phyloP scores from a whole-genome alignment of 2,888 invertebrate species.

The Oscheius sp. region DNA sequence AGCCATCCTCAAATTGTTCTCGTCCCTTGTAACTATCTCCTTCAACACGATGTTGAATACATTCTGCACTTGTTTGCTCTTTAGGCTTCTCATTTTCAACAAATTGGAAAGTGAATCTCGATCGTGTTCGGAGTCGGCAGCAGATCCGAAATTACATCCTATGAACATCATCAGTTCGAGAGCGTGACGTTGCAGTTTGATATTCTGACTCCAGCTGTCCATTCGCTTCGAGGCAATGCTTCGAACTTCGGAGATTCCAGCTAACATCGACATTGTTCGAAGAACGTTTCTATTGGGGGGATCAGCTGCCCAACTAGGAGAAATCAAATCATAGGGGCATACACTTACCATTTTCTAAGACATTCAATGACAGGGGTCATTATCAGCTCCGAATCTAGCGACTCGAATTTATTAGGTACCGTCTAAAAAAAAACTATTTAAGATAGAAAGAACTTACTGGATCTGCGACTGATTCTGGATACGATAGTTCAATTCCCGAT shows the following conservation, averaged over 20 bases:
- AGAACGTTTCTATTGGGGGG: slow-evolving; percentile 86
- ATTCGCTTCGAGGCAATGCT: slow-evolving; percentile 82
- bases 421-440: neutral
- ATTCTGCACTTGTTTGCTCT: slow-evolving; percentile 79
- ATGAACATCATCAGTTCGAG: slow-evolving; percentile 90
- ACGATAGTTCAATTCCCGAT: neutral
- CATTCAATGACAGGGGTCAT: neutral
- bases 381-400: neutral
- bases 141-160: slow-evolving; percentile 83
- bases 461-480: neutral
- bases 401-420: slow-evolving; percentile 7
- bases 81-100: slow-evolving; percentile 84
- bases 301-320: slow-evolving; percentile 26
- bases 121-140: slow-evolving; percentile 78
- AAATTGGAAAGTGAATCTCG: slow-evolving; percentile 83
- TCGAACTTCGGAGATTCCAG: slow-evolving; percentile 86
- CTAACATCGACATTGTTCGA: slow-evolving; percentile 83
- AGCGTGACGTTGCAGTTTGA: slow-evolving; percentile 88
- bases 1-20: slow-evolving; percentile 13
- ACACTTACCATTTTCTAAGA: slow-evolving; percentile 11
- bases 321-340: neutral
- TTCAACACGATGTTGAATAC: slow-evolving; percentile 21
- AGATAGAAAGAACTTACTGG: neutral
- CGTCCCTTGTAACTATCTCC: slow-evolving; percentile 3
- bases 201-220: slow-evolving; percentile 93